Conservation (phyloP, 2,888 invertebrate genomes). For the Drosophila percnosoma region DNA sequence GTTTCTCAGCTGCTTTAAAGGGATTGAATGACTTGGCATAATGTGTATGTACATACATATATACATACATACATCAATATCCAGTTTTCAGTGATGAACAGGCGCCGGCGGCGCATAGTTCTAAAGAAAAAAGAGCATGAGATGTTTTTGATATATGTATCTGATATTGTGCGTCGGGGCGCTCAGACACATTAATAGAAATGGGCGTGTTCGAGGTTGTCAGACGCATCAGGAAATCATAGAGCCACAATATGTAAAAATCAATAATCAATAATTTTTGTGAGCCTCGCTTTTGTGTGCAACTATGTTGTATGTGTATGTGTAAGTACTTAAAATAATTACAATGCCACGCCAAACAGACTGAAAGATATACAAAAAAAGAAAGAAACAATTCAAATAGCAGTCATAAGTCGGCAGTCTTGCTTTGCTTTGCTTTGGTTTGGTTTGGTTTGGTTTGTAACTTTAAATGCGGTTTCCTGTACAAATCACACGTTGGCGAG, state of each 20-base stretch:
- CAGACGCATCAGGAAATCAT: conserved; percentile 65
- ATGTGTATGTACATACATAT: not conserved
- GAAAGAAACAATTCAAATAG: conserved; percentile 15
- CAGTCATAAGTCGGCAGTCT: conserved; percentile 49
- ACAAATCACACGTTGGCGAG: conserved; percentile 69
- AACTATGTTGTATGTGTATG: not conserved
- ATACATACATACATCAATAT: not conserved
- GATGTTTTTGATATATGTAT: conserved; percentile 48
- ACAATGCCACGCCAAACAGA: conserved; percentile 54
- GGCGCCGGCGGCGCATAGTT: conserved; percentile 74
- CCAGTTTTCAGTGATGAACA: conserved; percentile 25
- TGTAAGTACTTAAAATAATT: conserved; percentile 76
- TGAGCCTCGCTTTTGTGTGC: conserved; percentile 16
- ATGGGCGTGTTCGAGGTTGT: conserved; percentile 66
- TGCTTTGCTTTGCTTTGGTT: not conserved
- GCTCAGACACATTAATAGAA: conserved; percentile 75
- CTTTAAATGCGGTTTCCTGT: conserved; percentile 73
- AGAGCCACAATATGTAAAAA: conserved; percentile 60
- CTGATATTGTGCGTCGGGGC: conserved; percentile 61
- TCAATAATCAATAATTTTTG: conserved; percentile 67
- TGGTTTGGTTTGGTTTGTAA: conserved; percentile 32
- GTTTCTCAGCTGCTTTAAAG: conserved; percentile 10
- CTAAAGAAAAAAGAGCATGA: conserved; percentile 63
- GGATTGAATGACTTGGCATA: conserved; percentile 50
- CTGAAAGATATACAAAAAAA: conserved; percentile 7